Evolutionary conservation across 2,797 vertebrate genomes (phyloP), one percentile per base, ranked within the genome.

Genomic region (Cercopithecus diana): DNA sequence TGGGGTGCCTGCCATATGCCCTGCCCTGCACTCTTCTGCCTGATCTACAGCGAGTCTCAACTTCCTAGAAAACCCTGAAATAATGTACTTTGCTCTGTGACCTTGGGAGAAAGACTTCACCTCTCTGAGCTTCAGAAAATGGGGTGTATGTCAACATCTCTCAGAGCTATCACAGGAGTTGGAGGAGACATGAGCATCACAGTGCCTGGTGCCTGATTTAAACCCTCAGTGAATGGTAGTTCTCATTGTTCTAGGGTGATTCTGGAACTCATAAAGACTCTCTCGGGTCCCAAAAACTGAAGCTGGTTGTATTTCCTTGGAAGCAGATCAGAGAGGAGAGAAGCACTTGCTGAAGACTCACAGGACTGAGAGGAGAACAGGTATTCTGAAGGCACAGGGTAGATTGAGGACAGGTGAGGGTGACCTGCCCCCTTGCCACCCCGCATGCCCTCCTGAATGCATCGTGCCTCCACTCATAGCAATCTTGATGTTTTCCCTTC

Each of bases 221-320:
- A 82, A 45, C 4, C 39, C 48, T 79, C 67, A 19, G 1, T 9
- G 22, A 22, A 9, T 1, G 4, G 77, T 0, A 22, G 9, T 28
- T 43, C 17, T 52, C 14, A 0, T 9, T 33, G 39, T 4, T 30
- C 1, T 0, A 26, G 19, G 45, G 33, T 15, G n/a, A 55, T 28
- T 87, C 50, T 45, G 24, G 22, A 28, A 39, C 0, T 8, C n/a
- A 7, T 3, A 6, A 70, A 36, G 10, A 28, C 20, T 36, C 4
- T 55, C 26, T 41, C 0, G 0, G 41, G 6, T 33, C 67, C 67
- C 80, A 6, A 19, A 33, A 70, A 3, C 26, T n/a, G 33, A 43
- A 30, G 50, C 8, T n/a, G 43, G 9, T 20, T 50, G 24, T 39
- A 13, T 13, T 19, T 84, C 79, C 12, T 8, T 20, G 3, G 75